Conservation (phyloP, 2,888 invertebrate species). For the Papilio protenor region DNA sequence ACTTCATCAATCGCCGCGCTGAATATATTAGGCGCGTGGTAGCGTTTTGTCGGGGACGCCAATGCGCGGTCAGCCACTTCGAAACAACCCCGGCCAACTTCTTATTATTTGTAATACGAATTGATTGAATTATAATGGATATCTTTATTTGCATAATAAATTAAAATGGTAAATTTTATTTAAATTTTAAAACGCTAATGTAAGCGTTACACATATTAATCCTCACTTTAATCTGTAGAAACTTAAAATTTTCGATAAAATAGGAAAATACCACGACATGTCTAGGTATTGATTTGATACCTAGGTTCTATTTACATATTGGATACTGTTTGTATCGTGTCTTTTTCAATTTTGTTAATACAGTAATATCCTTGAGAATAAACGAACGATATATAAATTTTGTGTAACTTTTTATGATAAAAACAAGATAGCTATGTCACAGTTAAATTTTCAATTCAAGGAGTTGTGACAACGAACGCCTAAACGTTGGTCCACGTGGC, state of each 20-base stretch:
- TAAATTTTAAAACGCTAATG: background rate
- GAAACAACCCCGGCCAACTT: conserved; percentile 55
- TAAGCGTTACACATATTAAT: background rate
- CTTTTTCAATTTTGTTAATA: too few species aligned
- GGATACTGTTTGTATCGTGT: too few species aligned
- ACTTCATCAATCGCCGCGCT: conserved; percentile 83
- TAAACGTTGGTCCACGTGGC: conserved; percentile 1
- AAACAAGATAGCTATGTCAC: background rate
- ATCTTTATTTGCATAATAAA: conserved; percentile 52
- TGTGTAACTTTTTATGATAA: background rate
- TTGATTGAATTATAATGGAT: conserved; percentile 36
- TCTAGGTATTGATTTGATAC: too few species aligned
- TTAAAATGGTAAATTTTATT: conserved; percentile 47
- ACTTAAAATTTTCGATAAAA: background rate
- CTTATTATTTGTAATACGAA: conserved; percentile 69
- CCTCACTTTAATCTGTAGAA: background rate
- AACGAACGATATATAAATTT: background rate
- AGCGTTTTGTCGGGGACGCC: conserved; percentile 72
- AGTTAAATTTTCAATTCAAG: background rate
- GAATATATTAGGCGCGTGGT: conserved; percentile 84
- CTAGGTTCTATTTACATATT: background rate
- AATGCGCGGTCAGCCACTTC: conserved; percentile 60
- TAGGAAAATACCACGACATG: background rate
- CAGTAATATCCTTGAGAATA: background rate
- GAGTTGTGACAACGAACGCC: background rate